Evolutionary conservation across 2,113 vertebrate genomes (phyloP), one percentile per base, ranked within the genome.

Genomic region (Scortum barcoo): DNA sequence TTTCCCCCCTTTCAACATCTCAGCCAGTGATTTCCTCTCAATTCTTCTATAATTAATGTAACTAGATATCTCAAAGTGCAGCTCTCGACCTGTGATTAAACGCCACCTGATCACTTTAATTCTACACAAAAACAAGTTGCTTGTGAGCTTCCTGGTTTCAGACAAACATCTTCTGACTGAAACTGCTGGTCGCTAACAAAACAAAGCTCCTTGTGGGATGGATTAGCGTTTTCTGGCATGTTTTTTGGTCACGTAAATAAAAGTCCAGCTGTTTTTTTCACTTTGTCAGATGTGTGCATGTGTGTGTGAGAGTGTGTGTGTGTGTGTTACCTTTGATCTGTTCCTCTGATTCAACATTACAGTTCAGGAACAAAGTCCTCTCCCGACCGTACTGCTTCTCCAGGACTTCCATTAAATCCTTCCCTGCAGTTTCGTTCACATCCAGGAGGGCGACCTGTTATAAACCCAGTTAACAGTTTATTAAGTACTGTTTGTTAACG

Each of bases 391-490:
- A 88, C 17, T 86, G 10, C 53, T 91, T 81, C 3, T 78, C 72
- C 5, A 95, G 68, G 13, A 14, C 28, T 38, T 91, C 81, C 46
- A 65, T 69, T 2, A 91, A 53, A 62, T 17, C 72, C 30, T 75
- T 53, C 3, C 90, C 93, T 3, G 62, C 88, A 2, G 60, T 10
- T 72, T 86, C 73, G 11, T 93, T 91, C 3, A 92, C 11, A 22
- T 95, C 95, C 78, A 95, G 24, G 24, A 95, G 36, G 22, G 73
- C 89, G 0, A 94, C 95, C 95, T 95, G 79, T 4, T 20, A 3
- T 3, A 38, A 1, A 44, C 17, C 13, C 14, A 57, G 54, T 7
- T 58, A 3, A 11, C 16, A 7, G n/a, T 38, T 69, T 50, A 60
- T 48, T 51, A 24, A 17, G 5, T 6, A n/a, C n/a, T n/a, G n/a